A percentile compares a stretch with the other conserved stretches of the same genome.
Conservation (phyloP, 2,888 invertebrate species). For the Nephrotoma flavescens region DNA sequence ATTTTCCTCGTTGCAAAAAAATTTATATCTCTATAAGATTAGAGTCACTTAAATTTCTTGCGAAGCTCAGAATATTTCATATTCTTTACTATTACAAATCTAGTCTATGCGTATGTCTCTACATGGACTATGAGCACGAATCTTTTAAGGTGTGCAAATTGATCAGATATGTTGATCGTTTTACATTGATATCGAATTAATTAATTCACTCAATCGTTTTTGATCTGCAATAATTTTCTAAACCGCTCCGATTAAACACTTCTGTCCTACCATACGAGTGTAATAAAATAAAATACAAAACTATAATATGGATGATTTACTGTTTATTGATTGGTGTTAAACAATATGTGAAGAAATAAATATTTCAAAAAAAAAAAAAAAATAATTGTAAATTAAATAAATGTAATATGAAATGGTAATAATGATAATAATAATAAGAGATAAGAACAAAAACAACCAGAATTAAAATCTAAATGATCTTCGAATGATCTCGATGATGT, state of each 20-base stretch:
- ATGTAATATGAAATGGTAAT: not conserved
- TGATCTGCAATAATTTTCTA: not conserved
- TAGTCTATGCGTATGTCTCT: too few species aligned
- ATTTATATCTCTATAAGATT: too few species aligned
- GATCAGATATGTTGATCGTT: not conserved
- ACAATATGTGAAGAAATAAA: constrained; percentile 1
- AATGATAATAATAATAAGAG: not conserved
- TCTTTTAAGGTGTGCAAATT: too few species aligned
- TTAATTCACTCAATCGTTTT: not conserved
- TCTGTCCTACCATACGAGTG: not conserved
- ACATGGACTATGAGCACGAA: too few species aligned
- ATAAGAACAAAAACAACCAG: not conserved
- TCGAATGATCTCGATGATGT: not conserved
- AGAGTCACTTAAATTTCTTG: too few species aligned
- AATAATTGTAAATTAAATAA: not conserved
- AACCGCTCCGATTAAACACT: not conserved
- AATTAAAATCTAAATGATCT: not conserved
- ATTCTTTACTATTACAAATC: too few species aligned
- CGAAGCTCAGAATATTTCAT: too few species aligned
- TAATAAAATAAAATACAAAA: not conserved
- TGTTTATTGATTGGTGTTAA: constrained; percentile 4
- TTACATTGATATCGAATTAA: not conserved
- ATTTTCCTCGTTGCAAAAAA: too few species aligned
- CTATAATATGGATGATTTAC: not conserved
- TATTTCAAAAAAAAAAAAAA: not conserved